A percentile compares a stretch with the other conserved stretches of the same genome.
These are phyloP conservation scores for Linnaemya vulpina DNA, from an alignment of 2,888 invertebrate genomes.

Conservation along the genomic window DNA sequence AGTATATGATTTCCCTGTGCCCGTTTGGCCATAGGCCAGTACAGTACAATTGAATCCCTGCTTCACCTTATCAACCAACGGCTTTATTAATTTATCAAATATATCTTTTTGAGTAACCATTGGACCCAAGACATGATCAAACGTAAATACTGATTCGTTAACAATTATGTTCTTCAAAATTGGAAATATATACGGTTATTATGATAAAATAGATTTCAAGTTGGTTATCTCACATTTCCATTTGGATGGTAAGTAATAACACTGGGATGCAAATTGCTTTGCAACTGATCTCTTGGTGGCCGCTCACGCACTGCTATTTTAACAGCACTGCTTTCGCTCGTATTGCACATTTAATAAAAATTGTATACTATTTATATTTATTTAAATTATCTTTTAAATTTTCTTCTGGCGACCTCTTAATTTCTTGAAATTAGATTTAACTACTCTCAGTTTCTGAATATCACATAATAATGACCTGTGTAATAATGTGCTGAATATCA, in stretches of 20 bases:
- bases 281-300: slow-evolving; percentile 66
- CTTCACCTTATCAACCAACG: slow-evolving; percentile 82
- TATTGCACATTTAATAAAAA: slow-evolving; percentile 48
- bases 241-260: slow-evolving; percentile 73
- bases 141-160: slow-evolving; percentile 80
- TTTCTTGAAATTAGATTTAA: background rate
- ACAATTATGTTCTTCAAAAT: slow-evolving; percentile 84
- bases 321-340: slow-evolving; percentile 74
- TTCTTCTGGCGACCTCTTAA: slow-evolving; percentile 12
- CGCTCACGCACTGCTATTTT: slow-evolving; percentile 78
- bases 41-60: slow-evolving; percentile 84
- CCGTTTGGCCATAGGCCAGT: slow-evolving; percentile 84
- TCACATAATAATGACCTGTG: no score
- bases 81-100: slow-evolving; percentile 82
- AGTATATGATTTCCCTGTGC: slow-evolving; percentile 84
- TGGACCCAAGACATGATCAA: slow-evolving; percentile 83
- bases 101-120: slow-evolving; percentile 80
- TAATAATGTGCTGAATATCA: slow-evolving; percentile 82
- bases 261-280: slow-evolving; percentile 60
- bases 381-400: background rate
- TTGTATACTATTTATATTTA: background rate
- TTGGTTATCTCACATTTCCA: slow-evolving; percentile 72
- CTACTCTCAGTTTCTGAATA: background rate
- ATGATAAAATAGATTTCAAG: background rate
- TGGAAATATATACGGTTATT: background rate